Percentiles rank a stretch among this genome's conserved stretches.
phyloP scores from a whole-genome alignment of 2,113 vertebrate genomes.

The Hystrix cristata region DNA sequence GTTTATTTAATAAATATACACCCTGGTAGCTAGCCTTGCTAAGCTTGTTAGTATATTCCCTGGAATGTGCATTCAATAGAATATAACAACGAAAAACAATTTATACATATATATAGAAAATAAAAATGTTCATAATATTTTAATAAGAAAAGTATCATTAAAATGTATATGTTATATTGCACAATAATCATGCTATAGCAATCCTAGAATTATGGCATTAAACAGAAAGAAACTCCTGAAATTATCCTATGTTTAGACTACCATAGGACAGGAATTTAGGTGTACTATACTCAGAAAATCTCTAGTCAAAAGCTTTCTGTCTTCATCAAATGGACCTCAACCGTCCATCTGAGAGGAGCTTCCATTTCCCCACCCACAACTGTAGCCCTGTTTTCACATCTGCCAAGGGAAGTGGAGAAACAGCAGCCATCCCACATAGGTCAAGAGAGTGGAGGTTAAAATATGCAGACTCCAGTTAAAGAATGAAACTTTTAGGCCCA shows the following conservation, averaged over 20 bases:
- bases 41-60: not conserved
- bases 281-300: not conserved
- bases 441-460: not conserved
- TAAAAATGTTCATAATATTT: conserved; percentile 27
- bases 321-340: not conserved
- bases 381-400: not conserved
- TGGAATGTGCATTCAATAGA: not conserved
- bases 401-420: not conserved
- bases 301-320: not conserved
- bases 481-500: not conserved
- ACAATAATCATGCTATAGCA: not conserved
- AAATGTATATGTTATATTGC: not conserved
- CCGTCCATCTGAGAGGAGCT: not conserved
- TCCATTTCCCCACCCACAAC: not conserved
- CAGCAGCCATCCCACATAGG: not conserved
- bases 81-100: not conserved
- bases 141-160: not conserved
- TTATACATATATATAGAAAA: not conserved
- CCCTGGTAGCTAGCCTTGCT: not conserved
- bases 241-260: not conserved
- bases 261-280: not conserved
- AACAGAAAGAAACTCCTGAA: not conserved
- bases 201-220: not conserved
- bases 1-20: not conserved
- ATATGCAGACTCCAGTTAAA: not conserved